These are phyloP conservation scores for Euleptes europaea DNA, from an alignment of 2,113 vertebrate genomes.

Conservation along the genomic window DNA sequence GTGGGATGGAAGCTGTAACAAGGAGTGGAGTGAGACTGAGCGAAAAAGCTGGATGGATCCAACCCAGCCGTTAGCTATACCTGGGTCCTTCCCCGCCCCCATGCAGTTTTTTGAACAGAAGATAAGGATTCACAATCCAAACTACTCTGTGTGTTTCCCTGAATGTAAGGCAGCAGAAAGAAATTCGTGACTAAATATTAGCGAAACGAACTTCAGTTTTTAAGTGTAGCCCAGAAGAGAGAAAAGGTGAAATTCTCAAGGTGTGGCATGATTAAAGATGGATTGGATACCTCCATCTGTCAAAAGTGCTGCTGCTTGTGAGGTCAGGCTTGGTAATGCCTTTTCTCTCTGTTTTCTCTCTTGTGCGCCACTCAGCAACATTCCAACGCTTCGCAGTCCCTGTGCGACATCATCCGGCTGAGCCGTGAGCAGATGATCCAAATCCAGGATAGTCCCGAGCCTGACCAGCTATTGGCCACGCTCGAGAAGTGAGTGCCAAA, in stretches of 20 bases:
- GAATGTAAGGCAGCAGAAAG: neutral
- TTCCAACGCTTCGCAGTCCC: slow-evolving; percentile 76
- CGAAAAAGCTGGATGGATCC: too few species aligned
- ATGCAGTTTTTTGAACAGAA: neutral
- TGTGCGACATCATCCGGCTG: slow-evolving; percentile 76
- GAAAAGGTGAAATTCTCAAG: neutral
- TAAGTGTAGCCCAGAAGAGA: neutral
- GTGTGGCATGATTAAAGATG: neutral
- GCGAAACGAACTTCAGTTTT: neutral
- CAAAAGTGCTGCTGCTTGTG: neutral
- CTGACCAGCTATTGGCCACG: slow-evolving; percentile 71
- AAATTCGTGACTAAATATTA: neutral
- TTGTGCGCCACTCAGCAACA: slow-evolving; percentile 65
- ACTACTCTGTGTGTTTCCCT: too few species aligned
- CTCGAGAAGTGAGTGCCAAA: slow-evolving; percentile 71
- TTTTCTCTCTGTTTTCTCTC: neutral
- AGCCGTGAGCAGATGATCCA: slow-evolving; percentile 76
- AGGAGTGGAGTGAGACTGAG: too few species aligned
- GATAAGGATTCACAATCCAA: neutral
- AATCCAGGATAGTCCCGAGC: slow-evolving; percentile 70
- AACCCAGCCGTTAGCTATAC: too few species aligned
- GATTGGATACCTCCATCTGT: neutral
- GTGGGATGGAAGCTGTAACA: too few species aligned
- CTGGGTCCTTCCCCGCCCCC: too few species aligned
- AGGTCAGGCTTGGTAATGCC: accelerated